These are phyloP conservation scores for Abrostola tripartita DNA, from an alignment of 2,888 invertebrate species.

Conservation along the genomic window DNA sequence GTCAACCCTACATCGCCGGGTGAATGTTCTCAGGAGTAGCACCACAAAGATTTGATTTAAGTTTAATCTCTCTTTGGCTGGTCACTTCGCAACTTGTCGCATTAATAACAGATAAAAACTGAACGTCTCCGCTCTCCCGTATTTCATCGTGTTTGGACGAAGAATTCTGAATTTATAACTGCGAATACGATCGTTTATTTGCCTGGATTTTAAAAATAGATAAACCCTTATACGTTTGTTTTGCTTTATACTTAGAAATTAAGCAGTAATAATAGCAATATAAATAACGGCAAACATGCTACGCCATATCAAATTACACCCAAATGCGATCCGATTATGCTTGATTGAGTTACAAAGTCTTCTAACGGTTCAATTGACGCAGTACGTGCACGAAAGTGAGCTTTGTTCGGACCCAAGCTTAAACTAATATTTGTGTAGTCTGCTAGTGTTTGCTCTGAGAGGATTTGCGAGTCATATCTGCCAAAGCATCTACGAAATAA, in stretches of 20 bases:
- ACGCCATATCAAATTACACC: not conserved
- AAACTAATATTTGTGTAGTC: too few species aligned
- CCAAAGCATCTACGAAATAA: too few species aligned
- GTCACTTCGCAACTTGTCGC: slow-evolving; percentile 51
- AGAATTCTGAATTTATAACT: slow-evolving; percentile 34
- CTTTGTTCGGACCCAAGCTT: too few species aligned
- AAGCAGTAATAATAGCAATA: not conserved
- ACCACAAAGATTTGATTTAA: slow-evolving; percentile 51
- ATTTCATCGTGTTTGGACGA: slow-evolving; percentile 37
- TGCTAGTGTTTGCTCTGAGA: too few species aligned
- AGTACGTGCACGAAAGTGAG: too few species aligned
- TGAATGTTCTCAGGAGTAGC: slow-evolving; percentile 27
- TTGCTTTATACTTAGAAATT: too few species aligned
- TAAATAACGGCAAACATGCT: not conserved
- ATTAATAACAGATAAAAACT: slow-evolving; percentile 55
- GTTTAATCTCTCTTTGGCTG: slow-evolving; percentile 41
- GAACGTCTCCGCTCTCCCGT: slow-evolving; percentile 17
- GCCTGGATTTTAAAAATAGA: not conserved
- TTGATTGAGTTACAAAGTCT: not conserved
- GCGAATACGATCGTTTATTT: slow-evolving; percentile 8
- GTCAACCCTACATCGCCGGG: slow-evolving; percentile 20
- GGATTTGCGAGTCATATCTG: too few species aligned
- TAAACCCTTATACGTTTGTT: too few species aligned
- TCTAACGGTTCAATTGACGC: too few species aligned
- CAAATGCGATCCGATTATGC: not conserved